These are phyloP conservation scores for Oreochromis mossambicus DNA, from an alignment of 2,797 vertebrate genomes.

Conservation along the genomic window DNA sequence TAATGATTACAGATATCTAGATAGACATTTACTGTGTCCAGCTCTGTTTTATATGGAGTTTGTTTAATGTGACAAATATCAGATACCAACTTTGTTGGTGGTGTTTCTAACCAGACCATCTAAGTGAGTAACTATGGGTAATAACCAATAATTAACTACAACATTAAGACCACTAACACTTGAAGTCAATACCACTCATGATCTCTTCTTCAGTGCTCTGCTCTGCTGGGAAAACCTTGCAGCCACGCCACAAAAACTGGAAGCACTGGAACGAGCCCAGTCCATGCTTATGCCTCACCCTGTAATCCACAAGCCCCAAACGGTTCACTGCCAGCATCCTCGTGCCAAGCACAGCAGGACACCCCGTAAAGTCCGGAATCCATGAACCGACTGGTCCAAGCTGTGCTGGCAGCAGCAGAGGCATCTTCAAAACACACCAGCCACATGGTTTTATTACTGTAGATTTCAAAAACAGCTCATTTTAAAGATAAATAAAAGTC, in stretches of 20 bases:
- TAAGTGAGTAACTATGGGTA: fast-evolving
- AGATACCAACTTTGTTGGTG: fast-evolving
- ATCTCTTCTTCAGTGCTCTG: not conserved
- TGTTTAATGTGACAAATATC: not conserved
- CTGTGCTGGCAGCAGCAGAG: not conserved
- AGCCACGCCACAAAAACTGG: not conserved
- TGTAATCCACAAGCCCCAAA: not conserved
- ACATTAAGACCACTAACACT: not conserved
- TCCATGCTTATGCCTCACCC: not conserved
- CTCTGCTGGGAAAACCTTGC: not conserved
- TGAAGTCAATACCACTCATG: not conserved
- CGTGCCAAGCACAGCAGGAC: not conserved
- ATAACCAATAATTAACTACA: not conserved
- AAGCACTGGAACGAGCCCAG: not conserved
- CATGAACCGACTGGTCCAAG: not conserved
- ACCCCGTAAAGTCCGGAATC: not conserved
- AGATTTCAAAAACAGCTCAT: not conserved
- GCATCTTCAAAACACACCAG: not conserved
- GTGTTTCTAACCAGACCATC: not conserved
- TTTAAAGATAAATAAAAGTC: not conserved
- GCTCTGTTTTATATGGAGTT: not conserved
- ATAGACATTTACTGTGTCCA: not conserved
- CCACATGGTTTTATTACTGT: not conserved
- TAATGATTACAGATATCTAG: fast-evolving
- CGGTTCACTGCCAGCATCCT: not conserved